Base-by-base conservation (phyloP, 1,140 invertebrate genomes). In the Pogonomyrmex californicus region DNA sequence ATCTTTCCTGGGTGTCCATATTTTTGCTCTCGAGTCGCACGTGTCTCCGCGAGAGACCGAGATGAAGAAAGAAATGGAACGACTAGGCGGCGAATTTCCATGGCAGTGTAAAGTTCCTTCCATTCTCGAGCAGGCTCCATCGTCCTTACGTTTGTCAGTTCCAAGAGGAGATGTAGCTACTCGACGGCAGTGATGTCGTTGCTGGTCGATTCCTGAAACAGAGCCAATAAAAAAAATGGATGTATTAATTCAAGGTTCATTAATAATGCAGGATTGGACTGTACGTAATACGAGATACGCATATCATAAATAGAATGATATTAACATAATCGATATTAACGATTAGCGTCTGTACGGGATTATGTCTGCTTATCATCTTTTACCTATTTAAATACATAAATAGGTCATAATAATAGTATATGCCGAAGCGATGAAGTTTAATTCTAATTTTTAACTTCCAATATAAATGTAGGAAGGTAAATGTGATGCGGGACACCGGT, bases 191-290 rank as follows among this genome's bases (percentile, higher is more conserved):
- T 94, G 92, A 90, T 88, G 88, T 90, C 89, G 86, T 87, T 91
- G 90, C 89, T 93, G 87, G 90, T 94, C 86, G 90, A 88, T 83
- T 91, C 93, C 94, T 95, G 94, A 47, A 94, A 93, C 75, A 90
- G 23, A 23, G 65, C 0, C 83, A 91, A 90, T 76, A 62, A 78
- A 76, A 76, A 63, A 41, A 62, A 63, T 12, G 9, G n/a, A 12
- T 41, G 4, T 4, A 60, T 83, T 83, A 83, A 68, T 23, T 60
- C 66, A 38, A 60, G 30, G 30, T 30, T 47, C 33, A 60, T 60
- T 47, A 49, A 38, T 62, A 60, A 60, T 12, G 17, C 10, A 36
- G 4, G 6, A 47, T 30, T 58, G 56, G 10, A 70, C 44, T 56
- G n/a, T 33, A 49, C 58, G 41, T 62, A 56, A 41, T 30, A 54